Evolutionary conservation across 2,888 invertebrate genomes (phyloP).

Genomic region (Maniola hyperantus): DNA sequence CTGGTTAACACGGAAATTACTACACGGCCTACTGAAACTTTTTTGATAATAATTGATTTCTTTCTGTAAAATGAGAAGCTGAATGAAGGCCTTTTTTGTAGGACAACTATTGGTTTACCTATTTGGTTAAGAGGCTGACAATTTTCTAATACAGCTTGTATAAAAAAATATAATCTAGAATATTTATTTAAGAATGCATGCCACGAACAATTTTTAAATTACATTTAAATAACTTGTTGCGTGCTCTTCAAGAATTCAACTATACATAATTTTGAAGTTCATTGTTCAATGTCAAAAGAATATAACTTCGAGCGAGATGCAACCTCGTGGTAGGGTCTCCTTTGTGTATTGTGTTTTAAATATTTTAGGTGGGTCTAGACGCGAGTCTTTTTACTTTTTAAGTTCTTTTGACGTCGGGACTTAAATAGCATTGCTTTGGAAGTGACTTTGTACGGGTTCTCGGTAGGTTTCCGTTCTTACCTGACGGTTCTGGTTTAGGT

Average conservation of each 20-base stretch:
- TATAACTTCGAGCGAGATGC: conserved; percentile 8
- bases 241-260: background rate
- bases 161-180: too few species aligned
- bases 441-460: conserved; percentile 14
- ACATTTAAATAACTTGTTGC: too few species aligned
- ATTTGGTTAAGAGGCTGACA: too few species aligned
- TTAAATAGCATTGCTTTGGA: conserved; percentile 24
- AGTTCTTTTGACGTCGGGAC: conserved; percentile 31
- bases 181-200: too few species aligned
- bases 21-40: too few species aligned
- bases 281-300: background rate
- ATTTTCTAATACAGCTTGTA: too few species aligned
- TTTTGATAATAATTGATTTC: too few species aligned
- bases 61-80: too few species aligned
- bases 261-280: background rate
- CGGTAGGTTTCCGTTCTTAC: background rate
- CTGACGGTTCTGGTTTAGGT: background rate
- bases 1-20: too few species aligned
- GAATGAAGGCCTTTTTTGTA: too few species aligned
- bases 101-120: too few species aligned
- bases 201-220: too few species aligned
- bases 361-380: conserved; percentile 42
- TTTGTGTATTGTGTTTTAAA: conserved; percentile 30
- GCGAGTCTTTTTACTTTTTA: conserved; percentile 32
- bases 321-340: conserved; percentile 22